Evolutionary conservation across 2,888 invertebrate species (phyloP).

Genomic region (Acronicta alni): DNA sequence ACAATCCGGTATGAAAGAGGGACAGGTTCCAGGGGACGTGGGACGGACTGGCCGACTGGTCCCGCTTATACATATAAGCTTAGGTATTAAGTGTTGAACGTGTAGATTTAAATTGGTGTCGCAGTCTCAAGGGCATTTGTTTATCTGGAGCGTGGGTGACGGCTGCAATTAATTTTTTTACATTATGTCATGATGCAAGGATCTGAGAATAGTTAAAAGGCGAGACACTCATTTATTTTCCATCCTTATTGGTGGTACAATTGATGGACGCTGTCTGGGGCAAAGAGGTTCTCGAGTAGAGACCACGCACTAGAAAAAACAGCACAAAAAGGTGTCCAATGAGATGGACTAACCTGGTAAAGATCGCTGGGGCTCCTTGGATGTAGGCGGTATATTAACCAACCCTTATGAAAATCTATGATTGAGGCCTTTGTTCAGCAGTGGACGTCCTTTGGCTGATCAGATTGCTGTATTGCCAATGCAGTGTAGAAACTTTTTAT

Average conservation of each 20-base stretch:
- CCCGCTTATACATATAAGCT: constrained; percentile 29
- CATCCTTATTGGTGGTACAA: too few relatives aligned
- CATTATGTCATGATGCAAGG: background rate
- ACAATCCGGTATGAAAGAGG: constrained; percentile 60
- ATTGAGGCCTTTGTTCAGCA: too few relatives aligned
- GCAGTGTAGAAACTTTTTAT: constrained; percentile 7
- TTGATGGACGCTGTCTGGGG: too few relatives aligned
- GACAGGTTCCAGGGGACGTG: constrained; percentile 65
- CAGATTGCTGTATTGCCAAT: constrained; percentile 2
- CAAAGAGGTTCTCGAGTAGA: too few relatives aligned
- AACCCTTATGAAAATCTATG: too few relatives aligned
- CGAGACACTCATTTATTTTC: background rate
- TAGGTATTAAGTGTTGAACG: constrained; percentile 32
- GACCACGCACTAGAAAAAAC: too few relatives aligned
- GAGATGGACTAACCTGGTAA: too few relatives aligned
- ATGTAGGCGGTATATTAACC: constrained; percentile 3
- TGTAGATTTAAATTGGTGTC: constrained; percentile 41
- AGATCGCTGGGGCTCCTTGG: background rate
- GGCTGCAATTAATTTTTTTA: constrained; percentile 22
- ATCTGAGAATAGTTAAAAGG: constrained; percentile 7
- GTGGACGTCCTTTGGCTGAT: too few relatives aligned
- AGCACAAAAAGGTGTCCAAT: too few relatives aligned
- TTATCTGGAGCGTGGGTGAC: constrained; percentile 47
- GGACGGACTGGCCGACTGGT: constrained; percentile 58
- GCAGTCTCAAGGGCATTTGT: constrained; percentile 42